Evolutionary conservation across 2,797 vertebrate species (phyloP), one percentile per base, ranked within the genome.

Genomic region (Capromys pilorides): DNA sequence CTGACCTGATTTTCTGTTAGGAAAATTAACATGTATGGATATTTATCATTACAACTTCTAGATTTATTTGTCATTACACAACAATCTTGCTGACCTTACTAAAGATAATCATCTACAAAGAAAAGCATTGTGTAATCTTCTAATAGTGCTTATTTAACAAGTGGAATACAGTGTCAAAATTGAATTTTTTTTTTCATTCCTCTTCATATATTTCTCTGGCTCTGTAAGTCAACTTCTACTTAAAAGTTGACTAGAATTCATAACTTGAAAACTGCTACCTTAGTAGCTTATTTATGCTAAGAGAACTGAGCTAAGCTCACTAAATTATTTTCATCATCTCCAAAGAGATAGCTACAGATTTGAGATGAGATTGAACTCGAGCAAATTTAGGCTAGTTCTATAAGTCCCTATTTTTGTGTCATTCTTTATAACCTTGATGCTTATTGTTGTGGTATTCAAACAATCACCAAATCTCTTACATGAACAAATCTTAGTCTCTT

Each of bases 141-240:
- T 4, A 59, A 41, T n/a, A 51, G n/a, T 62, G 49, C 21, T 39
- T 91, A 39, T 90, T 89, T 75, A 13, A 73, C 11, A 69, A 69
- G 77, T 13, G 61, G 36, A 36, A 33, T 33, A n/a, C 6, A 88
- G 41, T 9, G 31, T 57, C 26, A 86, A 77, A 88, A 41, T 13
- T 36, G 19, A 61, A 62, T n/a, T 39, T 62, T 61, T 62, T 61
- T 36, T 41, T 24, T 73, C 12, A 57, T 83, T 86, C 83, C 90
- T 88, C 5, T n/a, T 75, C 33, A n/a, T 14, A 33, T 61, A n/a
- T 61, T 2, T 31, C 10, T 45, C 21, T 77, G 89, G n/a, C 19
- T 94, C 87, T 39, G 81, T 51, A 94, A 93, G 61, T 51, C 61
- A 59, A 13, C 21, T 88, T 93, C 3, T 28, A n/a, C 62, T 57